A percentile compares a stretch with the other conserved stretches of the same genome.
These are phyloP conservation scores for Chirona hameri DNA, from an alignment of 2,888 invertebrate genomes.

Conservation along the genomic window DNA sequence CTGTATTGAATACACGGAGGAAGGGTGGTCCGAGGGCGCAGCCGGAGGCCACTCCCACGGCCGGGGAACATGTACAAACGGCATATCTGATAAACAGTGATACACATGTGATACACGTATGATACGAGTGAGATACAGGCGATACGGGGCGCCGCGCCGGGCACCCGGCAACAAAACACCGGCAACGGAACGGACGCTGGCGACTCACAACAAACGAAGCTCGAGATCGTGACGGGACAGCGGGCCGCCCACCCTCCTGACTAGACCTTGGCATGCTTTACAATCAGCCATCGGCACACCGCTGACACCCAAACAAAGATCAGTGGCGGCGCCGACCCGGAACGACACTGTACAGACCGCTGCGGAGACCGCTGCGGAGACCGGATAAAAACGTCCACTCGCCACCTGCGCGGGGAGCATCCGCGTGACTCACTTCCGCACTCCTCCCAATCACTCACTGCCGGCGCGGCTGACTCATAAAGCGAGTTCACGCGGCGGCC, in stretches of 20 bases:
- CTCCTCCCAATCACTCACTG: neutral
- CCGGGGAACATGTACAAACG: too few relatives aligned
- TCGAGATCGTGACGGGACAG: neutral
- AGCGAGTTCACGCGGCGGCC: neutral
- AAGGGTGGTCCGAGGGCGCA: too few relatives aligned
- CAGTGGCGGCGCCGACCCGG: neutral
- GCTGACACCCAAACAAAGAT: neutral
- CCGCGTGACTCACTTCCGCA: neutral
- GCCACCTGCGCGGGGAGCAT: too few relatives aligned
- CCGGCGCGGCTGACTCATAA: neutral
- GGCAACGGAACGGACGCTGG: neutral
- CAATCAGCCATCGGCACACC: neutral
- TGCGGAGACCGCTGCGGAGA: neutral
- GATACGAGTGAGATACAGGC: too few relatives aligned
- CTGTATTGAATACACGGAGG: too few relatives aligned
- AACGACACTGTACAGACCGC: neutral
- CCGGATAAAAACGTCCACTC: neutral
- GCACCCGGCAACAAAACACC: neutral
- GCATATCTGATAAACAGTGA: too few relatives aligned
- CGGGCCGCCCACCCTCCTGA: neutral
- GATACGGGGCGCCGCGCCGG: too few relatives aligned
- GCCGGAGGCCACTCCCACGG: too few relatives aligned
- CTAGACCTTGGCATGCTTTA: conserved; percentile 6
- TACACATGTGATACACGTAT: too few relatives aligned
- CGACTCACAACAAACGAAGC: neutral